A percentile compares a stretch with the other conserved stretches of the same genome.
Evolutionary conservation across 2,113 vertebrate species (phyloP).

Genomic region (Passer domesticus): DNA sequence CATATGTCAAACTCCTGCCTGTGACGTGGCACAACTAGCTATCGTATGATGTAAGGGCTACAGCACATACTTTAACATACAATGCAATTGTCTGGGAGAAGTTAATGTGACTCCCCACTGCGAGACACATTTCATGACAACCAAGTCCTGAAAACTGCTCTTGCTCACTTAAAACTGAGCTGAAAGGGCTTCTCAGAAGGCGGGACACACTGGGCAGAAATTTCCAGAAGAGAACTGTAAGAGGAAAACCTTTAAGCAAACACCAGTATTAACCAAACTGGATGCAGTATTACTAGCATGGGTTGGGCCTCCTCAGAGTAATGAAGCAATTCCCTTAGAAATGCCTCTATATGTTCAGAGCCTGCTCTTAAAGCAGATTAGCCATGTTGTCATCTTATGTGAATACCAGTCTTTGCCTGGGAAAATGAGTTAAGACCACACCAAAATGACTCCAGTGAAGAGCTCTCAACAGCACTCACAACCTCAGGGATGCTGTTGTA

Average conservation of each 20-base stretch:
- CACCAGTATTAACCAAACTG: slow-evolving; percentile 13
- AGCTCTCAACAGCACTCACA: not conserved
- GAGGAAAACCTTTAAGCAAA: slow-evolving; percentile 30
- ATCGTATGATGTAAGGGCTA: slow-evolving; percentile 9
- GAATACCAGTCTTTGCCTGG: not conserved
- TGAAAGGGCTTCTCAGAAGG: not conserved
- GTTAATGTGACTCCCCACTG: not conserved
- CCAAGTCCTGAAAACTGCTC: not conserved
- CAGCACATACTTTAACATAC: slow-evolving; percentile 25
- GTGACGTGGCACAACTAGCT: slow-evolving; percentile 52
- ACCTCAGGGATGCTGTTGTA: not conserved
- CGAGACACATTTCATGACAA: not conserved
- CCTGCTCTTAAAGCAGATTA: not conserved
- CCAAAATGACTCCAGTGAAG: slow-evolving; percentile 35
- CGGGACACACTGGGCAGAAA: not conserved
- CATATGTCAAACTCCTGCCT: slow-evolving; percentile 37
- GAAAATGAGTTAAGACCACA: slow-evolving; percentile 44
- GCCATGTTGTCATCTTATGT: slow-evolving; percentile 30
- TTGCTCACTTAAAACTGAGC: not conserved
- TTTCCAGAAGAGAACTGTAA: slow-evolving; percentile 24
- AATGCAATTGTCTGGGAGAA: slow-evolving; percentile 53
- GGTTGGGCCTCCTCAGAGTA: slow-evolving; percentile 18
- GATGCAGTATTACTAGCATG: slow-evolving; percentile 14
- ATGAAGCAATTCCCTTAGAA: slow-evolving; percentile 54
- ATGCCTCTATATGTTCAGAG: slow-evolving; percentile 16